Evolutionary conservation across 2,797 vertebrate species (phyloP).

Genomic region (Odontamblyopus rebecca): DNA sequence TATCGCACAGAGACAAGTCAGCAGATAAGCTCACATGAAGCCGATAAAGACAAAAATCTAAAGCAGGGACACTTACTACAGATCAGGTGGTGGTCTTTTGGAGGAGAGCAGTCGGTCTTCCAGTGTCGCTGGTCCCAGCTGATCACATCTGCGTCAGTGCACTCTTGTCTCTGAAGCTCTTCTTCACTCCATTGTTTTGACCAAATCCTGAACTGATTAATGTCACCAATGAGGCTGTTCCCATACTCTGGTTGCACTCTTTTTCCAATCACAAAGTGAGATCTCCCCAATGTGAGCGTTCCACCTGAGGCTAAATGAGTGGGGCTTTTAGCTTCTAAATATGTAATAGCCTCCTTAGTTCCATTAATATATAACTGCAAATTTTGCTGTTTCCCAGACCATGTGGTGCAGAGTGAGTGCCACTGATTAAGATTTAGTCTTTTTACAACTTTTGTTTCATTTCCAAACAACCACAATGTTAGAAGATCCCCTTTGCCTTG

Average conservation of each 20-base stretch:
- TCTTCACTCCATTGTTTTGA: conserved; percentile 41
- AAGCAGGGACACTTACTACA: conserved; percentile 67
- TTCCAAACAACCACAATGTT: conserved; percentile 64
- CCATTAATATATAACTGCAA: conserved; percentile 70
- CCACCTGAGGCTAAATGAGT: conserved; percentile 57
- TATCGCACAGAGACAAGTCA: not conserved
- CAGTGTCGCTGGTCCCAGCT: conserved; percentile 73
- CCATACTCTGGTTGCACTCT: conserved; percentile 42
- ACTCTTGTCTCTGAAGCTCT: conserved; percentile 53
- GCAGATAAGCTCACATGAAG: not conserved
- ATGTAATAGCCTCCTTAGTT: not conserved
- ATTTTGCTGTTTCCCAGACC: conserved; percentile 51
- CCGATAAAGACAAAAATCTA: not conserved
- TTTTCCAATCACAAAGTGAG: conserved; percentile 50
- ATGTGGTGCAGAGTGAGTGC: conserved; percentile 75
- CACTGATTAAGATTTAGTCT: conserved; percentile 43
- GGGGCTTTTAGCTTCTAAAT: not conserved
- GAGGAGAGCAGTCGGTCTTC: conserved; percentile 41
- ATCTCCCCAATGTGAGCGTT: conserved; percentile 73
- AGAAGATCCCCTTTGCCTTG: conserved; percentile 36
- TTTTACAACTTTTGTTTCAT: not conserved
- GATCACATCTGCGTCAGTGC: conserved; percentile 75
- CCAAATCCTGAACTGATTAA: conserved; percentile 79
- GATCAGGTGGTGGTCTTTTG: conserved; percentile 35
- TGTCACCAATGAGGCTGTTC: conserved; percentile 63